phyloP scores from a whole-genome alignment of 92 coral and sea anemone genomes.

The Parazoanthus atlanticus region DNA sequence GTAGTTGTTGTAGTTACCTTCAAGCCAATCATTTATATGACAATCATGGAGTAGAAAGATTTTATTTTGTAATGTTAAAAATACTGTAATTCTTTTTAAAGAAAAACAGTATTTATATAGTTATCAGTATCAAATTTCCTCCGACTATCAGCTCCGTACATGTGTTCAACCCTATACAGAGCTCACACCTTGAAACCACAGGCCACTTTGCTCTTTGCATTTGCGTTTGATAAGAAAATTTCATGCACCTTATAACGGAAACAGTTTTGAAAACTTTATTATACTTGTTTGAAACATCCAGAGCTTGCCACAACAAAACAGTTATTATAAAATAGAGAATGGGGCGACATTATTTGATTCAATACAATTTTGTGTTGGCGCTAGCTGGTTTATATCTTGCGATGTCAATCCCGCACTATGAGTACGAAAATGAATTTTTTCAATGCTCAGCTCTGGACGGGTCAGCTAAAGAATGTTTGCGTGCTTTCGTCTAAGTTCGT shows the following conservation, averaged over 20 bases:
- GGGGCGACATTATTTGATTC: background rate
- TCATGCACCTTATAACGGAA: background rate
- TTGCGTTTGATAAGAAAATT: background rate
- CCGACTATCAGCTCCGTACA: too few species aligned
- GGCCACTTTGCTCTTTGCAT: too few species aligned
- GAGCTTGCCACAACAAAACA: background rate
- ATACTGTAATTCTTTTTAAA: background rate
- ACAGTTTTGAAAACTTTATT: background rate
- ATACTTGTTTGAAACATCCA: background rate
- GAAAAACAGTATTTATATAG: background rate
- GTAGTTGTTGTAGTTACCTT: background rate
- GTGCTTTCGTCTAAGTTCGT: slow-evolving; percentile 12
- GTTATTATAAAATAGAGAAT: background rate
- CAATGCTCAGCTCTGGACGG: slow-evolving; percentile 1
- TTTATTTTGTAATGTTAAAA: background rate
- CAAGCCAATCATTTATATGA: background rate
- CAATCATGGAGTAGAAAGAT: background rate
- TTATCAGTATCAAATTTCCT: background rate
- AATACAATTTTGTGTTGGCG: too few species aligned
- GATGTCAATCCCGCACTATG: background rate
- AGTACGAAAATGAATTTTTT: background rate
- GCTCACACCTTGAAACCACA: too few species aligned
- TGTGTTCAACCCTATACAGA: too few species aligned
- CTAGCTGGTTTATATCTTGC: background rate
- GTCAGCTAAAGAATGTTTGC: slow-evolving; percentile 34